Base-by-base conservation (phyloP, 2,113 vertebrate species). In the Colossoma macropomum region DNA sequence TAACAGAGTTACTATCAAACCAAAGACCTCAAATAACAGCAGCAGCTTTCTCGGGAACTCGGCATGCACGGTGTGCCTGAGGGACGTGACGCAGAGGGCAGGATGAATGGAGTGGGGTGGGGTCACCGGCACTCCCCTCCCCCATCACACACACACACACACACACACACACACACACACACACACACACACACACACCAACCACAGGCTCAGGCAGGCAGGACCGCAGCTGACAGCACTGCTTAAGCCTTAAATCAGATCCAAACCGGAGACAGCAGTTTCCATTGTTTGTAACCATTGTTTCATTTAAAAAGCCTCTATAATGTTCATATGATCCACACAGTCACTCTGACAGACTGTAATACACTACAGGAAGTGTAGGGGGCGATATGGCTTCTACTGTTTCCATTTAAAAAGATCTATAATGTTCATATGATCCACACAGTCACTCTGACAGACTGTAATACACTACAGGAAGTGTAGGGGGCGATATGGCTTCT, bases 151-250 rank as follows among this genome's bases (percentile, higher is more conserved):
- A 72, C 79, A 70, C 65, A 54, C 34, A 30, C 38, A 48, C 60
- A 27, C 60, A 79, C 45, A 30, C 34, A 28, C 38, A 65, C 25
- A n/a, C n/a, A n/a, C 54, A 48, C 54, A 73, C 79, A 72, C 54
- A 48, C 54, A 73, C 79, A 72, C 54, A 48, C 54, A 73, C 79
- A 72, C 45, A 30, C 34, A 28, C 38, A 65, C 25, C n/a, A n/a
- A 50, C 0, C 15, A 50, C 34, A 38, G 34, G 34, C 38, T n/a
- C 25, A 25, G 34, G 32, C 62, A 25, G 23, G 52, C 17, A 34
- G 4, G 21, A 13, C 62, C 23, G 28, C n/a, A 38, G 74, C 54
- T 45, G 60, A 62, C 17, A 41, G 34, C 32, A 11, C 30, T 23
- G 30, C 32, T 38, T 8, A 23, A 23, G 10, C 66, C 66, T 59